phyloP scores from a whole-genome alignment of 2,113 vertebrate genomes.

The Rhea americana region DNA sequence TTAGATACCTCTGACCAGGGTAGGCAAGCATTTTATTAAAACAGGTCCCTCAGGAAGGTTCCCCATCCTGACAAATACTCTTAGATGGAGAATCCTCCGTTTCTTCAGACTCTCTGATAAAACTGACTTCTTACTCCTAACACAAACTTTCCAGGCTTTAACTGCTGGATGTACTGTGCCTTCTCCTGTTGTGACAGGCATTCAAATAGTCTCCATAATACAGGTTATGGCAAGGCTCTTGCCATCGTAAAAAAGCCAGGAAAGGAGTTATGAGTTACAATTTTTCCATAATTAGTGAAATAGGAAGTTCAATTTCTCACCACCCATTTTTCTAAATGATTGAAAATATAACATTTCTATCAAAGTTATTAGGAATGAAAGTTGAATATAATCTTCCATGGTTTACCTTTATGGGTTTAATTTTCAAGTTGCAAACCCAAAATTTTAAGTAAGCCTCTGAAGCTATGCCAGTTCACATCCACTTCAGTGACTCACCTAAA shows the following conservation, averaged over 20 bases:
- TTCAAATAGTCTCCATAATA: fast-evolving
- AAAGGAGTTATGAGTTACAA: not conserved
- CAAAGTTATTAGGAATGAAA: not conserved
- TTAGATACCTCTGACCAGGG: not conserved
- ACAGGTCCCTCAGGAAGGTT: not conserved
- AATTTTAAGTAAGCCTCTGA: not conserved
- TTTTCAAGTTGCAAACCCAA: not conserved
- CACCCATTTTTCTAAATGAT: not conserved
- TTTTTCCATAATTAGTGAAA: not conserved
- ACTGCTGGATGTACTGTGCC: not conserved
- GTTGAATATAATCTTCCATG: not conserved
- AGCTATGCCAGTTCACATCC: not conserved
- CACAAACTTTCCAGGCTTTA: not conserved
- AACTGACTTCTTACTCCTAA: not conserved
- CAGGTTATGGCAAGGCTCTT: not conserved
- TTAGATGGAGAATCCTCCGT: not conserved
- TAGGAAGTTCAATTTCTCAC: not conserved
- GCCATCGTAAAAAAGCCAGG: not conserved
- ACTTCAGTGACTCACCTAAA: not conserved
- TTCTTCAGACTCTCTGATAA: not conserved
- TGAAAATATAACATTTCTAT: not conserved
- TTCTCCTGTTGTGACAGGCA: not conserved
- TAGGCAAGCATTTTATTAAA: not conserved
- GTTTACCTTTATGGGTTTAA: not conserved
- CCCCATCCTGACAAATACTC: not conserved